Evolutionary conservation across 2,113 vertebrate species (phyloP).

Genomic region (Notiomystis cincta): DNA sequence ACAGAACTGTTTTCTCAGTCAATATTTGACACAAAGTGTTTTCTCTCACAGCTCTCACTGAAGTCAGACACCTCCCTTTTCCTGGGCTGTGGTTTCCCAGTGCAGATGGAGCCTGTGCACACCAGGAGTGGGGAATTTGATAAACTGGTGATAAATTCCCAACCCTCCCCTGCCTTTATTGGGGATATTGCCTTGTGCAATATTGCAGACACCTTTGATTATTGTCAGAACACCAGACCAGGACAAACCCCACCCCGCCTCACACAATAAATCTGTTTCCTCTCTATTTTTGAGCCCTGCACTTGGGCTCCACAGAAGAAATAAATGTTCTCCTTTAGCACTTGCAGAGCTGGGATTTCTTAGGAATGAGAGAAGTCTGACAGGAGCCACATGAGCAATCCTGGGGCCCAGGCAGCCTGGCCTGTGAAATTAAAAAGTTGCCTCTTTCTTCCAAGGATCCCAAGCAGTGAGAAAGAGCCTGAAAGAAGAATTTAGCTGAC

Average conservation of each 20-base stretch:
- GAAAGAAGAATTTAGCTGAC: constrained; percentile 10
- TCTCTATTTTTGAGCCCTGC: background rate
- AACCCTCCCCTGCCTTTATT: background rate
- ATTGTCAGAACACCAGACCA: background rate
- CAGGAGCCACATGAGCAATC: background rate
- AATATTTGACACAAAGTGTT: background rate
- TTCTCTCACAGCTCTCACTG: background rate
- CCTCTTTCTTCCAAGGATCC: background rate
- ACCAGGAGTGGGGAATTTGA: background rate
- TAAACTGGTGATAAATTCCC: constrained; percentile 27
- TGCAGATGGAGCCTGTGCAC: background rate
- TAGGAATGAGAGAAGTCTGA: background rate
- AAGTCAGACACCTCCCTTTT: background rate
- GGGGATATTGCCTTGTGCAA: background rate
- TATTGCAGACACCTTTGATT: background rate
- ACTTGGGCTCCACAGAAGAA: background rate
- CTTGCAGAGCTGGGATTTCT: background rate
- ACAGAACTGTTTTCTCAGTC: background rate
- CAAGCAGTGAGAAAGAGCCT: background rate
- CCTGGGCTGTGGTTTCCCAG: background rate
- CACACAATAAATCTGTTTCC: background rate
- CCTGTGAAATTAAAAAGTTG: background rate
- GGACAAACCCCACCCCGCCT: background rate
- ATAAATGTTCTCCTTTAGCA: constrained; percentile 4
- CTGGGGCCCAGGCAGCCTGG: background rate